Percentiles rank a stretch among this genome's conserved stretches.
These are phyloP conservation scores for Felis chaus DNA, from an alignment of 2,113 vertebrate genomes.

Conservation along the genomic window DNA sequence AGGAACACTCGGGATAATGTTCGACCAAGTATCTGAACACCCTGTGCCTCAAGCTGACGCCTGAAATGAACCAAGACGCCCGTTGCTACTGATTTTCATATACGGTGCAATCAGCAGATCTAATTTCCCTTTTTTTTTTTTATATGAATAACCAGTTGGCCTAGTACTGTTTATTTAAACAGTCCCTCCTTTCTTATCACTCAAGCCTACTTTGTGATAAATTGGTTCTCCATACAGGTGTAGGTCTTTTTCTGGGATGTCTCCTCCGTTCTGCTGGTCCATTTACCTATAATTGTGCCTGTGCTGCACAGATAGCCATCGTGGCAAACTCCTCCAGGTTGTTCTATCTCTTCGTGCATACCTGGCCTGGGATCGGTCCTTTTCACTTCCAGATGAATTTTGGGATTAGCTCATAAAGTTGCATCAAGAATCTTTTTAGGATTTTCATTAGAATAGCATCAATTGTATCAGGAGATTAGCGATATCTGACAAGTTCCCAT, in stretches of 20 bases:
- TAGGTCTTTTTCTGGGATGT: not conserved
- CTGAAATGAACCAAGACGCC: not conserved
- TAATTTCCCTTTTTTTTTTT: not conserved
- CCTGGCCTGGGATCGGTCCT: not conserved
- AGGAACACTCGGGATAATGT: not conserved
- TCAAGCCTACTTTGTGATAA: not conserved
- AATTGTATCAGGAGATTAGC: not conserved
- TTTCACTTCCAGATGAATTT: not conserved
- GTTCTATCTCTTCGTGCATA: not conserved
- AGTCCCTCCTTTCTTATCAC: not conserved
- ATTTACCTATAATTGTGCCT: no score
- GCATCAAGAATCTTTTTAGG: not conserved
- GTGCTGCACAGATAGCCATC: fast-evolving
- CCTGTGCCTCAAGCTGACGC: not conserved
- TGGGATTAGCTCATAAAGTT: not conserved
- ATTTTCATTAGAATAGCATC: not conserved
- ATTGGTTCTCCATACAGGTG: not conserved
- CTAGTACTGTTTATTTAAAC: not conserved
- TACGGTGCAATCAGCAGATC: not conserved
- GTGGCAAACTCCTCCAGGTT: no score
- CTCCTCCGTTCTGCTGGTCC: not conserved
- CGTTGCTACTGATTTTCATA: not conserved
- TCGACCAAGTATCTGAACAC: not conserved
- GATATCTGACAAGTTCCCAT: not conserved
- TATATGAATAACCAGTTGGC: not conserved